phyloP scores from a whole-genome alignment of 2,113 vertebrate genomes.

The Cebidichthys violaceus region DNA sequence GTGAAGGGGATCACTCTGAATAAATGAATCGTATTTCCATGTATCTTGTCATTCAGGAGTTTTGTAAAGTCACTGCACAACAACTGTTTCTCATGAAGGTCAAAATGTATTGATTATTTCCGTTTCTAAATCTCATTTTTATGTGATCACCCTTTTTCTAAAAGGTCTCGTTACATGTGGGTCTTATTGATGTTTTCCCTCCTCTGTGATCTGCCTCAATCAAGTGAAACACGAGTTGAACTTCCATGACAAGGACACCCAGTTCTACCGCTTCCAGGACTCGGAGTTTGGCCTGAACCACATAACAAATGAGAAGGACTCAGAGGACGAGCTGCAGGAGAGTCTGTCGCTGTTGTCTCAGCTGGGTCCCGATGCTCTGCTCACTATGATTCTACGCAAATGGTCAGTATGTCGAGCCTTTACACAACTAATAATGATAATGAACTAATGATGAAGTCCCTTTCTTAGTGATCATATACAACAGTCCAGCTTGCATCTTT shows the following conservation, averaged over 20 bases:
- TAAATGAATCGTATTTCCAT: conserved; percentile 60
- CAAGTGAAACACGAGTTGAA: conserved; percentile 93
- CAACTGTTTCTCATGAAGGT: not conserved
- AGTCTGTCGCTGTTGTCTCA: conserved; percentile 89
- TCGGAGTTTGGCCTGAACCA: conserved; percentile 80
- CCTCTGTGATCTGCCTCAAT: conserved; percentile 32
- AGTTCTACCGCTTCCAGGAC: conserved; percentile 93
- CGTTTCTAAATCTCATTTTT: not conserved
- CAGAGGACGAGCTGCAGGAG: conserved; percentile 91
- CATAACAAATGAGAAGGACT: conserved; percentile 76
- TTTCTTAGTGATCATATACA: not conserved
- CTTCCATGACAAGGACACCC: conserved; percentile 93
- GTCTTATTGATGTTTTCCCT: not conserved
- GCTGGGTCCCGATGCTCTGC: conserved; percentile 91
- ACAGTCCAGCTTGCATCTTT: not conserved
- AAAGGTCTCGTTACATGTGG: not conserved
- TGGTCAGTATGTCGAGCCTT: conserved; percentile 82
- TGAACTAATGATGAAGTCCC: no score
- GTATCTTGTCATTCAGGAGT: conserved; percentile 4
- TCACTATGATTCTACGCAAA: conserved; percentile 94
- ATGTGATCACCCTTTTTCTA: not conserved
- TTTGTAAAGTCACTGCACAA: not conserved
- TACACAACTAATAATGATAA: no score
- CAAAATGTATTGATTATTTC: not conserved
- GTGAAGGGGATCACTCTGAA: conserved; percentile 45